These are phyloP conservation scores for Notarius lentiginosus DNA, from an alignment of 2,113 vertebrate species.

Conservation along the genomic window DNA sequence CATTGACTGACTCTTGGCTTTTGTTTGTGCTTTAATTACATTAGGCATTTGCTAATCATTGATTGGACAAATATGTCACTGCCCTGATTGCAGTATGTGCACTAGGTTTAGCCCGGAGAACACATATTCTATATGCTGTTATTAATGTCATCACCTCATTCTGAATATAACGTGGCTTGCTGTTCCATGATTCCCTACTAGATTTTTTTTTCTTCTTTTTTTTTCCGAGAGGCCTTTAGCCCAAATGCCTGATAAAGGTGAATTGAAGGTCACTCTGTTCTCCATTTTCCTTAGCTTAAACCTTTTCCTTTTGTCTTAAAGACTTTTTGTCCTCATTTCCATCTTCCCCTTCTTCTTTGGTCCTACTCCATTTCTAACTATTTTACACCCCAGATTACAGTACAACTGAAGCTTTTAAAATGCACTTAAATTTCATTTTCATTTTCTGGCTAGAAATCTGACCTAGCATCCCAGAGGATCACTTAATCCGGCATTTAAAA, in stretches of 20 bases:
- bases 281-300: constrained; percentile 28
- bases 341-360: constrained; percentile 24
- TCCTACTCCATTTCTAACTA: background rate
- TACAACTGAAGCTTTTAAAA: background rate
- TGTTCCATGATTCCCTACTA: background rate
- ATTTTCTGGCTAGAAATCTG: constrained; percentile 25
- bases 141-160: background rate
- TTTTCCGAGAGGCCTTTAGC: constrained; percentile 8
- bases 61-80: constrained; percentile 55
- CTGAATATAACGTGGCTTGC: background rate
- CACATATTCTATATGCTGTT: constrained; percentile 13
- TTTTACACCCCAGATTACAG: constrained; percentile 26
- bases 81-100: constrained; percentile 12
- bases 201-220: background rate
- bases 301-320: constrained; percentile 20
- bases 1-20: constrained; percentile 46
- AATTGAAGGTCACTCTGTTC: constrained; percentile 44
- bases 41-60: constrained; percentile 58
- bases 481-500: constrained; percentile 59
- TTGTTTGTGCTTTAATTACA: constrained; percentile 51
- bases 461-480: constrained; percentile 46
- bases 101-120: background rate
- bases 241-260: constrained; percentile 24
- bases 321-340: constrained; percentile 47
- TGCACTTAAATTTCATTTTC: constrained; percentile 10